Percentiles rank a stretch among this genome's conserved stretches.
Conservation (phyloP, 2,797 vertebrate species). For the Arnoldichthys spilopterus region DNA sequence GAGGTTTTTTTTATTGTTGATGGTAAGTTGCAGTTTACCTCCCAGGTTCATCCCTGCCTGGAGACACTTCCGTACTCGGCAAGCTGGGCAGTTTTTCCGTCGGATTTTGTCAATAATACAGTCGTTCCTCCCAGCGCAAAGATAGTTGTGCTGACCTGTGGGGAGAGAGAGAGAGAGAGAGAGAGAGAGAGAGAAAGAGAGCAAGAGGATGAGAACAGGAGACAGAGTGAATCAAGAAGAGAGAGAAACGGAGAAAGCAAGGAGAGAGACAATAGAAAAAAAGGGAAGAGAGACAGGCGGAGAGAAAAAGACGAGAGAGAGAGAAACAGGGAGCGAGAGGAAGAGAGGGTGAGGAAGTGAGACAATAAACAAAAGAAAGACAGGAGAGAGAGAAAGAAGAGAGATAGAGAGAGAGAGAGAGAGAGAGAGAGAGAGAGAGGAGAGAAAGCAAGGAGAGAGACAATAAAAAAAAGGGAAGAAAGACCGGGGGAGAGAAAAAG, state of each 20-base stretch:
- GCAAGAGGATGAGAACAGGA: background rate
- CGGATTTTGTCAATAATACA: slow-evolving; percentile 99
- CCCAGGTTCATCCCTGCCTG: slow-evolving; percentile 99
- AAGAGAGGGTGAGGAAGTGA: background rate
- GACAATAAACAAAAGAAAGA: background rate
- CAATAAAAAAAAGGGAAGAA: too few relatives aligned
- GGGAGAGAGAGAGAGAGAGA: slow-evolving; percentile 52
- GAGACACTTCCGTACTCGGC: slow-evolving; percentile 97
- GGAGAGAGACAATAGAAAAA: too few relatives aligned
- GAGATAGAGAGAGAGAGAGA: background rate
- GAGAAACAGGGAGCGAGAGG: background rate
- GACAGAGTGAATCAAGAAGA: background rate
- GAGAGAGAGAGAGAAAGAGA: slow-evolving; percentile 39
- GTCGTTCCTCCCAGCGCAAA: slow-evolving; percentile 98
- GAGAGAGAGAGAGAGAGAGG: background rate
- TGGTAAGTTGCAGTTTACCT: slow-evolving; percentile 77
- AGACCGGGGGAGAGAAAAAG: too few relatives aligned
- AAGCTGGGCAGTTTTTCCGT: slow-evolving; percentile 98
- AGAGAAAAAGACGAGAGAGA: background rate
- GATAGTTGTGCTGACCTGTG: slow-evolving; percentile 98
- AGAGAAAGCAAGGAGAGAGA: too few relatives aligned
- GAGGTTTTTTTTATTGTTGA: background rate
- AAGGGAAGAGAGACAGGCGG: too few relatives aligned
- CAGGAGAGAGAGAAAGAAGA: background rate
- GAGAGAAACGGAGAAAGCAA: background rate